phyloP scores from a whole-genome alignment of 2,888 invertebrate genomes.

The Zaprionus lineosus region DNA sequence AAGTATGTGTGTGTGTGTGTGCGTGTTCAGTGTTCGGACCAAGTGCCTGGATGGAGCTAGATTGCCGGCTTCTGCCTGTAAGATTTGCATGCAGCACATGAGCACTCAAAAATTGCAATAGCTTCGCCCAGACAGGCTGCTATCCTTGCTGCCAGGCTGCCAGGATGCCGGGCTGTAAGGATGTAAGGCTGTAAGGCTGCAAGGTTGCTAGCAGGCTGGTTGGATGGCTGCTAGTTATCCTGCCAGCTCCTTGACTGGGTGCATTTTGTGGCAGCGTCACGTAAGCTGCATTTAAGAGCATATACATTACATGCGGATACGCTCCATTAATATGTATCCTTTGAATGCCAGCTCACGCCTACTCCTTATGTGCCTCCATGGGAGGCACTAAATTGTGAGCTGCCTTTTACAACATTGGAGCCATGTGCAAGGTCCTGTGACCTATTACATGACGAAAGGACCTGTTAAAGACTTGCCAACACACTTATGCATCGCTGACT shows the following conservation, averaged over 20 bases:
- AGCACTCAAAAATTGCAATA: slow-evolving; percentile 66
- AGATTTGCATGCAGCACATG: slow-evolving; percentile 75
- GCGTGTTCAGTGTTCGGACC: slow-evolving; percentile 19
- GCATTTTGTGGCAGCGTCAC: slow-evolving; percentile 55
- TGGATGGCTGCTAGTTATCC: slow-evolving; percentile 22
- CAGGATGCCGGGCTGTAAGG: neutral
- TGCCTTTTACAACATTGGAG: slow-evolving; percentile 30
- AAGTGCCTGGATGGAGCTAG: slow-evolving; percentile 32
- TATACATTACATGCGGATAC: slow-evolving; percentile 78
- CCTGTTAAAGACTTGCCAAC: slow-evolving; percentile 61
- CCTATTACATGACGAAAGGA: slow-evolving; percentile 75
- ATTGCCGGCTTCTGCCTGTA: slow-evolving; percentile 59
- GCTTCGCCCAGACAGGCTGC: slow-evolving; percentile 38
- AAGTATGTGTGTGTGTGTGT: slow-evolving; percentile 5
- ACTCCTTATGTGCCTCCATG: slow-evolving; percentile 40
- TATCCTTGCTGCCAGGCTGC: no score
- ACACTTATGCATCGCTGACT: slow-evolving; percentile 18
- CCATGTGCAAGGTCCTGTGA: slow-evolving; percentile 58
- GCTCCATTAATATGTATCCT: slow-evolving; percentile 79
- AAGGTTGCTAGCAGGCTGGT: slow-evolving; percentile 24
- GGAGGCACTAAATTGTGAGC: slow-evolving; percentile 50
- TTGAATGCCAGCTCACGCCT: slow-evolving; percentile 70
- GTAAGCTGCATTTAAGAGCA: slow-evolving; percentile 79
- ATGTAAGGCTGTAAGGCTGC: no score
- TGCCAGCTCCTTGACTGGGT: slow-evolving; percentile 28